phyloP scores from a whole-genome alignment of 2,797 vertebrate genomes.

The Lutra lutra region DNA sequence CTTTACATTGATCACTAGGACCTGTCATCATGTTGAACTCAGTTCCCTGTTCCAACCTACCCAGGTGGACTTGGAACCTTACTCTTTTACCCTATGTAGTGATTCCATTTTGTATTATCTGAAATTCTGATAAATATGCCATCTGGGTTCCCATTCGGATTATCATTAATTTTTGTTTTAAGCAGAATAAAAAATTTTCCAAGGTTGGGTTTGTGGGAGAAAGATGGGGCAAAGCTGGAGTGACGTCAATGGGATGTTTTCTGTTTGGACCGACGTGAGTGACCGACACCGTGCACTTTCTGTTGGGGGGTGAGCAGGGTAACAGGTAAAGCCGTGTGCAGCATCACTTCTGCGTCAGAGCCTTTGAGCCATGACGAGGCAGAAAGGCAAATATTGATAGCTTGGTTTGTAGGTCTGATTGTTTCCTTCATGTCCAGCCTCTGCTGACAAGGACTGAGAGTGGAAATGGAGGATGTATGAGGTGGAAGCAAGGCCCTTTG shows the following conservation, averaged over 20 bases:
- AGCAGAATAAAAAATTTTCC: background rate
- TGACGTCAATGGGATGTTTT: background rate
- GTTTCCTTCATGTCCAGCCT: background rate
- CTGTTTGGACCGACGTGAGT: background rate
- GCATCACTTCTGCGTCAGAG: slow-evolving; percentile 60
- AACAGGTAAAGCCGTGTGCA: background rate
- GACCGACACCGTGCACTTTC: background rate
- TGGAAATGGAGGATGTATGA: background rate
- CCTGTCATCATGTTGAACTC: slow-evolving; percentile 10
- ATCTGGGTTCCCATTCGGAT: background rate
- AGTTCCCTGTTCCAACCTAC: slow-evolving; percentile 4
- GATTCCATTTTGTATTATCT: background rate
- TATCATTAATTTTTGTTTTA: background rate
- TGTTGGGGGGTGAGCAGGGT: background rate
- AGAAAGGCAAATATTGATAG: slow-evolving; percentile 74
- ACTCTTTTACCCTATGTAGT: background rate
- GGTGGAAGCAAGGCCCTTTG: background rate
- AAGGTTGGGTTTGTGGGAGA: background rate
- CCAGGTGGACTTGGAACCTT: background rate
- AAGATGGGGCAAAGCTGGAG: background rate
- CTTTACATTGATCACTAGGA: background rate
- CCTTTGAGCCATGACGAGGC: background rate
- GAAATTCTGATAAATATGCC: background rate
- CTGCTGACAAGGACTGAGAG: background rate
- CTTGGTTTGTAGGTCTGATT: background rate